phyloP scores from a whole-genome alignment of 1,140 invertebrate genomes.

The Sycobia sp. region DNA sequence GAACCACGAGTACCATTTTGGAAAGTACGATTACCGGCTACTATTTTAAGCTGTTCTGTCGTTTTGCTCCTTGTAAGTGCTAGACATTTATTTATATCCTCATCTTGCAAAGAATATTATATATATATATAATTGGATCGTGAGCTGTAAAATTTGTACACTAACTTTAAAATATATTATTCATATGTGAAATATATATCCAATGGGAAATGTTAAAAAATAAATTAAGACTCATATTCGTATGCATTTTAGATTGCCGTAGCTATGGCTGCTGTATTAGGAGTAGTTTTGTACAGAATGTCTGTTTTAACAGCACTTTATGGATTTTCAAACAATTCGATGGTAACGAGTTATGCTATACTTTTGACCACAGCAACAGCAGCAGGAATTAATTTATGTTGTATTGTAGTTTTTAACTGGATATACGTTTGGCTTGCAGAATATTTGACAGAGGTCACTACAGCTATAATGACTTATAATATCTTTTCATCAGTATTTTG shows the following conservation, averaged over 20 bases:
- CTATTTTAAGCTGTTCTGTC: conserved; percentile 80
- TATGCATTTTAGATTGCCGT: conserved; percentile 66
- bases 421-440: conserved; percentile 86
- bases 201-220: no score
- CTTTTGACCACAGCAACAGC: conserved; percentile 82
- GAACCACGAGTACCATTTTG: conserved; percentile 88
- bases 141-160: no score
- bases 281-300: conserved; percentile 90
- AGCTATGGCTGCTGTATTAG: conserved; percentile 86
- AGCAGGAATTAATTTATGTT: conserved; percentile 82
- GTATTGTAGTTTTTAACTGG: conserved; percentile 86
- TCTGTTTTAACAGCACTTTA: conserved; percentile 75
- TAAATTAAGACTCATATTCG: no score
- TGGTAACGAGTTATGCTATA: conserved; percentile 75
- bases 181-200: not conserved
- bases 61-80: conserved; percentile 74
- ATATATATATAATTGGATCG: no score
- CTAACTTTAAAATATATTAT: no score
- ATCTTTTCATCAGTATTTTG: not conserved
- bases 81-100: no score
- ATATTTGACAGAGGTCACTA: conserved; percentile 80
- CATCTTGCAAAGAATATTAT: no score
- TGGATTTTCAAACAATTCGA: conserved; percentile 54
- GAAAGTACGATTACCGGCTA: conserved; percentile 81
- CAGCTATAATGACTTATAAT: not conserved